Percentiles rank a stretch among this genome's conserved stretches.
Conservation (phyloP, 2,113 vertebrate genomes). For the Peromyscus leucopus region DNA sequence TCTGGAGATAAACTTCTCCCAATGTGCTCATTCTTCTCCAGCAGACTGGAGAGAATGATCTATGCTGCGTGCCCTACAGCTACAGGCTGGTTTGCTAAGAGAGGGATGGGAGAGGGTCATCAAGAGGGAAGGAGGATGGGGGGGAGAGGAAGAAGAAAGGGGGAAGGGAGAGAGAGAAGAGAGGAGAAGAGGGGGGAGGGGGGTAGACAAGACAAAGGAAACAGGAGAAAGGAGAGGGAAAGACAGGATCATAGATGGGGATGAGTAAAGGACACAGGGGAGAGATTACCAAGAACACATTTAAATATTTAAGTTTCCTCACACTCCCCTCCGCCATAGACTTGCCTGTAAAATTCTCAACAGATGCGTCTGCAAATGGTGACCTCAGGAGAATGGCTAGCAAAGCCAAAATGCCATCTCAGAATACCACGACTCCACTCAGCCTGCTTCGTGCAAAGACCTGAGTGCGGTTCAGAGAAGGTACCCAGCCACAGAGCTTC, state of each 20-base stretch:
- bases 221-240: background rate
- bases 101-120: conserved; percentile 6
- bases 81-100: conserved; percentile 64
- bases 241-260: background rate
- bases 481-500: background rate
- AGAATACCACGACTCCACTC: background rate
- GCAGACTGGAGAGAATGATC: conserved; percentile 63
- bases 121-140: background rate
- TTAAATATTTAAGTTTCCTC: conserved; percentile 71
- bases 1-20: conserved; percentile 75
- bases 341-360: conserved; percentile 60
- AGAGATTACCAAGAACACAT: conserved; percentile 69
- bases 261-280: background rate
- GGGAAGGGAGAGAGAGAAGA: too few species aligned
- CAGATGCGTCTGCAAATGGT: conserved; percentile 1
- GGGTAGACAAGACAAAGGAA: background rate
- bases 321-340: conserved; percentile 7
- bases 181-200: too few species aligned
- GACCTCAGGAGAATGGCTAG: conserved; percentile 30
- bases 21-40: conserved; percentile 73
- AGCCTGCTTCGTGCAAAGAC: conserved; percentile 67
- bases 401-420: conserved; percentile 61
- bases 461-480: background rate
- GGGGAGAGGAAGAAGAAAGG: background rate
- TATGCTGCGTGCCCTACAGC: background rate